Percentiles rank a stretch among this genome's conserved stretches.
These are phyloP conservation scores for Lypha dubia DNA, from an alignment of 2,888 invertebrate species.

Conservation along the genomic window DNA sequence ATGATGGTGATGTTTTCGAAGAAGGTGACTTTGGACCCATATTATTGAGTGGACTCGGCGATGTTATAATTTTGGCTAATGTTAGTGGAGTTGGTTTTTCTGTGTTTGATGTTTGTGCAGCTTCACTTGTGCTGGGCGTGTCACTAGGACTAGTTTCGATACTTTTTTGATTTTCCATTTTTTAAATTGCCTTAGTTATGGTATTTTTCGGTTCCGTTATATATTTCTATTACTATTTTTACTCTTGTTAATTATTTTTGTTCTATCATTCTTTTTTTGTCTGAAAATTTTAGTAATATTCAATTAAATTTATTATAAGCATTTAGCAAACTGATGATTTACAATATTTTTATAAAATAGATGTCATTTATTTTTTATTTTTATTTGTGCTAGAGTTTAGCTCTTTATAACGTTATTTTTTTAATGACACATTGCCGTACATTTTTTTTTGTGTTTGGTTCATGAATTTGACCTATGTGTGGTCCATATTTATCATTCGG, in stretches of 20 bases:
- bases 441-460: conserved; percentile 14
- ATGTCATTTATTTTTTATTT: conserved; percentile 15
- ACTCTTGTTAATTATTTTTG: conserved; percentile 29
- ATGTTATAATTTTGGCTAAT: conserved; percentile 75
- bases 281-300: conserved; percentile 26
- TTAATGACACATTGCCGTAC: conserved; percentile 47
- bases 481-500: conserved; percentile 65
- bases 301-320: conserved; percentile 56
- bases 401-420: background rate
- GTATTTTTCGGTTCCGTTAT: conserved; percentile 5
- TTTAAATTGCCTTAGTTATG: background rate
- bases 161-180: conserved; percentile 26
- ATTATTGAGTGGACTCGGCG: conserved; percentile 75
- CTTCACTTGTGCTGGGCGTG: conserved; percentile 43
- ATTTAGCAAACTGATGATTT: conserved; percentile 52
- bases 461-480: conserved; percentile 60
- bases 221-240: background rate
- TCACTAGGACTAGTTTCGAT: conserved; percentile 68
- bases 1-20: conserved; percentile 36
- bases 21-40: conserved; percentile 43
- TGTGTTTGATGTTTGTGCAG: conserved; percentile 10
- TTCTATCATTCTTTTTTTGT: conserved; percentile 51
- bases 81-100: conserved; percentile 22
- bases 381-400: conserved; percentile 53
- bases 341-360: background rate